phyloP scores from a whole-genome alignment of 2,797 vertebrate species.

The Hylomyscus alleni region DNA sequence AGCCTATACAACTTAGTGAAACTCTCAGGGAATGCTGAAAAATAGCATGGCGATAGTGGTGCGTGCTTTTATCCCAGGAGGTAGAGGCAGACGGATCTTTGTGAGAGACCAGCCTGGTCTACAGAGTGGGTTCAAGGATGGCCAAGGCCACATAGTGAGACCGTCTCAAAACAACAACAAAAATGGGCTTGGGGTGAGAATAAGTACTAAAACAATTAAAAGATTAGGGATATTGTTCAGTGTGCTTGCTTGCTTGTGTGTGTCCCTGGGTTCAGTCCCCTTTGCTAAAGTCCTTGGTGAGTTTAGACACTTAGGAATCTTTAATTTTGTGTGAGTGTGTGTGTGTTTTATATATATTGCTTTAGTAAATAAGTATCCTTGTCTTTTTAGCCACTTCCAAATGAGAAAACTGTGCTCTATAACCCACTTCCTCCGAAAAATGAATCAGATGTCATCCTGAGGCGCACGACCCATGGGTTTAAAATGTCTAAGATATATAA shows the following conservation, averaged over 20 bases:
- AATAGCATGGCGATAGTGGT: not conserved
- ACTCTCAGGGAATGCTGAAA: not conserved
- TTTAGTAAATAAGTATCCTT: constrained; percentile 20
- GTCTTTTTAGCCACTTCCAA: constrained; percentile 93
- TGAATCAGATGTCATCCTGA: constrained; percentile 89
- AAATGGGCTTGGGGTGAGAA: not conserved
- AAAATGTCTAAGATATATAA: constrained; percentile 96
- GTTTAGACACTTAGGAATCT: too few species aligned
- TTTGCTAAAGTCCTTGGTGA: too few species aligned
- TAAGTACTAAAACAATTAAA: not conserved
- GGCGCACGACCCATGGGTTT: constrained; percentile 92
- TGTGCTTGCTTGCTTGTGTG: too few species aligned
- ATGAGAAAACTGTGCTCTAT: constrained; percentile 87
- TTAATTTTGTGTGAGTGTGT: too few species aligned
- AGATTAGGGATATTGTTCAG: not conserved
- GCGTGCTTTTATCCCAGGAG: not conserved
- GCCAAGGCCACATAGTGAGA: not conserved
- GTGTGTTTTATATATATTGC: too few species aligned
- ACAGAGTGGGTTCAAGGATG: not conserved
- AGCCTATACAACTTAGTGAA: not conserved
- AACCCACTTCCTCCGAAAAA: constrained; percentile 93
- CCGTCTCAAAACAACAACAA: not conserved
- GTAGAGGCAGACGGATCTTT: not conserved
- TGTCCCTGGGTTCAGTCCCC: not conserved
- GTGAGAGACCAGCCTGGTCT: not conserved